Evolutionary conservation across 1,140 invertebrate species (phyloP).

Genomic region (Drosophila saltans): DNA sequence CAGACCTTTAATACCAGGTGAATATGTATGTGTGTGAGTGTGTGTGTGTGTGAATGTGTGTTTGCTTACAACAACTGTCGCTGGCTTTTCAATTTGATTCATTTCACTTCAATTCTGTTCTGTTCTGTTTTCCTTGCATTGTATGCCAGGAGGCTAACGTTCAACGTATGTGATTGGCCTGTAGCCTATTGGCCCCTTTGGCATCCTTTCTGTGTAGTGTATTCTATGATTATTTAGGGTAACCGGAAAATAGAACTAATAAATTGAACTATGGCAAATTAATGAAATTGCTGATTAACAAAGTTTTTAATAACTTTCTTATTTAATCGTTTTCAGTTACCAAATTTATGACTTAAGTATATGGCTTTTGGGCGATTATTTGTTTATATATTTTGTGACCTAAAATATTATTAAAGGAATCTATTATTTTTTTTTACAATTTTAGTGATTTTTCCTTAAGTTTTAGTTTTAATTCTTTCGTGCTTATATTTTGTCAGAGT

Average conservation of each 20-base stretch:
- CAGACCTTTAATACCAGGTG: conserved; percentile 24
- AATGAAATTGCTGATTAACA: background rate
- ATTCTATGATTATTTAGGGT: conserved; percentile 5
- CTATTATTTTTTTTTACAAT: too few species aligned
- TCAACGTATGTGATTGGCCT: background rate
- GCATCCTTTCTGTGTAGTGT: background rate
- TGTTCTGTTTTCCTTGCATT: conserved; percentile 51
- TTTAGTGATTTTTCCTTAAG: too few species aligned
- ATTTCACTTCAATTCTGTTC: conserved; percentile 59
- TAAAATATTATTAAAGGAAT: too few species aligned
- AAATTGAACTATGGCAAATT: too few species aligned
- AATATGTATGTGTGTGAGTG: background rate
- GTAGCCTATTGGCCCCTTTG: background rate
- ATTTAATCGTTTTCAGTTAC: too few species aligned
- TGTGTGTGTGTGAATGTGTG: conserved; percentile 26
- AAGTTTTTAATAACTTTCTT: background rate
- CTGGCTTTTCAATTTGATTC: conserved; percentile 75
- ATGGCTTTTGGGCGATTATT: too few species aligned
- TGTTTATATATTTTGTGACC: too few species aligned
- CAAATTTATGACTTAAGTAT: too few species aligned
- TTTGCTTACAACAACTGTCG: conserved; percentile 57
- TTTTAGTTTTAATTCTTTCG: too few species aligned
- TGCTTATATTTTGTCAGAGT: too few species aligned
- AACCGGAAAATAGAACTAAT: background rate
- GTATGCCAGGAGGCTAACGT: conserved; percentile 28